These are phyloP conservation scores for Alouatta palliata DNA, from an alignment of 2,113 vertebrate species.

Conservation along the genomic window DNA sequence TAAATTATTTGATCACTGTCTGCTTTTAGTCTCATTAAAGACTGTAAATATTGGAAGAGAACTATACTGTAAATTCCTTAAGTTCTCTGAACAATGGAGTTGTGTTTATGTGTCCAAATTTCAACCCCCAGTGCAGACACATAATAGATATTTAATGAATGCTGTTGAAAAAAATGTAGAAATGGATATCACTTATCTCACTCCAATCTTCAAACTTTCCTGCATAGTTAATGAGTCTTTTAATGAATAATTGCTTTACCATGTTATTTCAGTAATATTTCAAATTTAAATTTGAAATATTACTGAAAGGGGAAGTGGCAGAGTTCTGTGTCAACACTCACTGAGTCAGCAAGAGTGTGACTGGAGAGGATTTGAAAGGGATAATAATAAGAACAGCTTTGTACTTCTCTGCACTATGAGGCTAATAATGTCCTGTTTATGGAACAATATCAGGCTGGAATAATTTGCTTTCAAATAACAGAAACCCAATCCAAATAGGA, in stretches of 20 bases:
- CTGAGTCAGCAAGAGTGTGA: neutral
- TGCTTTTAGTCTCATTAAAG: neutral
- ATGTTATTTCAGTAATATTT: neutral
- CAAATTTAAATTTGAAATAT: neutral
- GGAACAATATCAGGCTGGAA: neutral
- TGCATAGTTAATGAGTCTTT: neutral
- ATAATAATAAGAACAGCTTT: neutral
- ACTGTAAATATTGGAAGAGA: neutral
- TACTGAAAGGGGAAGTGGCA: neutral
- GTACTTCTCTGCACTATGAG: neutral
- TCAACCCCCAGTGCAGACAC: neutral
- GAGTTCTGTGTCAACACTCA: neutral
- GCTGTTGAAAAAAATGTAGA: neutral
- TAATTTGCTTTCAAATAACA: neutral
- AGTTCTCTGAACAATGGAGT: neutral
- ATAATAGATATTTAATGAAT: neutral
- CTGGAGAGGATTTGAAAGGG: neutral
- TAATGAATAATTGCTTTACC: neutral
- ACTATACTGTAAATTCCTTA: neutral
- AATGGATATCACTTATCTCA: neutral
- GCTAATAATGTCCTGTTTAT: neutral
- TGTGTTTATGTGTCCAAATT: neutral
- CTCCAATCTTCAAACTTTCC: neutral
- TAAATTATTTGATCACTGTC: neutral
- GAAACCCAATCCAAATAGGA: neutral